Evolutionary conservation across 2,113 vertebrate species (phyloP).

Genomic region (Platanista minor): DNA sequence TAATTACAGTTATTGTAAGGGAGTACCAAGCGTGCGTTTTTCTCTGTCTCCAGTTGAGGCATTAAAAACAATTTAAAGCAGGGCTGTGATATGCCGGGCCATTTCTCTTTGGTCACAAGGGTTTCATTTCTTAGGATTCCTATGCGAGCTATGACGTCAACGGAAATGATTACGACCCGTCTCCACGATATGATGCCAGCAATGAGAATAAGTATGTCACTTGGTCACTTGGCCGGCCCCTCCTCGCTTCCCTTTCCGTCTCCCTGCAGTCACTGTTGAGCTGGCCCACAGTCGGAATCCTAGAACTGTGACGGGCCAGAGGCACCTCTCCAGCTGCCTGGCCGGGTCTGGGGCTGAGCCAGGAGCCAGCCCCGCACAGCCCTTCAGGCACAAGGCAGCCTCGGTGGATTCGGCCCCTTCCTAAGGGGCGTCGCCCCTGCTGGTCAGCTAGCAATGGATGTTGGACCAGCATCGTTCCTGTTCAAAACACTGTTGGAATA

Average conservation of each 20-base stretch:
- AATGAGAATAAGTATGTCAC: constrained; percentile 91
- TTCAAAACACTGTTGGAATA: background rate
- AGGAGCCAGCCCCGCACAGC: fast-evolving
- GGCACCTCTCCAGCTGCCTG: too few relatives aligned
- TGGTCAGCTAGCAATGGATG: background rate
- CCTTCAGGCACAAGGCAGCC: background rate
- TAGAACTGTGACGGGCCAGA: background rate
- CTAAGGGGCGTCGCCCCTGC: background rate
- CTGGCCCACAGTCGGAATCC: too few relatives aligned
- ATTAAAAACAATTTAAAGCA: too few relatives aligned
- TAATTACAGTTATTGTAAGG: background rate
- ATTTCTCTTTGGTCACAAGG: constrained; percentile 7
- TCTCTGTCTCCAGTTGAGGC: background rate
- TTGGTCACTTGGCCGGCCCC: background rate
- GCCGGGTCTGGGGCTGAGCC: fast-evolving
- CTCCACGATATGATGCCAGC: constrained; percentile 90
- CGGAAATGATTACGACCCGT: constrained; percentile 91
- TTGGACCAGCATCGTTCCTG: background rate
- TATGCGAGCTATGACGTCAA: constrained; percentile 95
- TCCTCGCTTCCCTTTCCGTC: background rate
- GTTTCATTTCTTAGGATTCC: constrained; percentile 83
- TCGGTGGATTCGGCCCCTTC: background rate
- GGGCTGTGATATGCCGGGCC: fast-evolving
- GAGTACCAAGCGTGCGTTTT: fast-evolving
- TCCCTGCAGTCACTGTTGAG: fast-evolving